Evolutionary conservation across 1,140 invertebrate species (phyloP).

Genomic region (Choristoneura fumiferana): DNA sequence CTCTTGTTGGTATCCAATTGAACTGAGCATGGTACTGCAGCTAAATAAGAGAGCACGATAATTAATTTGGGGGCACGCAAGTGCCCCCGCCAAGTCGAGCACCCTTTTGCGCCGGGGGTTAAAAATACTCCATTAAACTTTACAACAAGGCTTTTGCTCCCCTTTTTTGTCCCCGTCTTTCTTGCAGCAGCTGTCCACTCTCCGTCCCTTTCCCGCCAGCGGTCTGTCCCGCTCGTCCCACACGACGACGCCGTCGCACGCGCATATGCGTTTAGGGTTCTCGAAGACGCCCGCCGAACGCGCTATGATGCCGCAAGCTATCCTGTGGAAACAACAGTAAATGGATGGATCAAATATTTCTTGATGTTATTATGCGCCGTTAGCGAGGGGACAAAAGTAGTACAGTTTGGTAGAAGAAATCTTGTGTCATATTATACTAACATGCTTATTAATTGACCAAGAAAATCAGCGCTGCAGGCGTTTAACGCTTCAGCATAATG

Average conservation of each 20-base stretch:
- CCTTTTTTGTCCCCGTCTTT: constrained; percentile 17
- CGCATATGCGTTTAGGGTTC: constrained; percentile 90
- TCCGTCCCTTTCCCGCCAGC: constrained; percentile 50
- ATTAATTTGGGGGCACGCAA: no score
- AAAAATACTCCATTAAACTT: constrained; percentile 30
- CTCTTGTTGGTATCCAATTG: no score
- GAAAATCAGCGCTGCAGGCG: no score
- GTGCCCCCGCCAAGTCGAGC: no score
- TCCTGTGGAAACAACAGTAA: constrained; percentile 58
- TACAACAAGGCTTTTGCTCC: constrained; percentile 41
- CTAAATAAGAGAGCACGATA: no score
- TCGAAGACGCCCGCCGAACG: constrained; percentile 89
- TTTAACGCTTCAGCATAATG: no score
- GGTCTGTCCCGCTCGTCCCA: constrained; percentile 86
- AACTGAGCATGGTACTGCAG: no score
- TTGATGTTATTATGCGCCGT: not conserved
- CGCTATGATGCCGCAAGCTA: constrained; percentile 90
- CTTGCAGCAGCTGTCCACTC: constrained; percentile 37
- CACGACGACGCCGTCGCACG: constrained; percentile 88
- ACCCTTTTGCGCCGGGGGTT: no score
- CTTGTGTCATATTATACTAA: no score
- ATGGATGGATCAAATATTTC: not conserved
- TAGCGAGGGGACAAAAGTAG: no score
- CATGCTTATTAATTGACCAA: no score
- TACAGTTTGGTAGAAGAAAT: no score